These are phyloP conservation scores for Ispidina lecontei DNA, from an alignment of 2,797 vertebrate genomes.

Conservation along the genomic window DNA sequence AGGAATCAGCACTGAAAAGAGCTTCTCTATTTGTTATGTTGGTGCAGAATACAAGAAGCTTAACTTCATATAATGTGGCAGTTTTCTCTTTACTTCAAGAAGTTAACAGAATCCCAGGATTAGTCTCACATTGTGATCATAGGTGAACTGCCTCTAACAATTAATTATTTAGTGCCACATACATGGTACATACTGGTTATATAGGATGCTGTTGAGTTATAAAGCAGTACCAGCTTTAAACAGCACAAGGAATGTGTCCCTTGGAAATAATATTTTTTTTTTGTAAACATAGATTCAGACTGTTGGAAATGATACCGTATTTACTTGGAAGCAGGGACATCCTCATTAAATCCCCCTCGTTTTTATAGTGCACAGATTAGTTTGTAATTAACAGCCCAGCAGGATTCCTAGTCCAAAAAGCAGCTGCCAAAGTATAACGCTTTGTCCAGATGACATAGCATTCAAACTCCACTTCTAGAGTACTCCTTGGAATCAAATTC, in stretches of 20 bases:
- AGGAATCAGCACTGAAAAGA: not conserved
- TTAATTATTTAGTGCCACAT: not conserved
- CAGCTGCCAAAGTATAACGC: not conserved
- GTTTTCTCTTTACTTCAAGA: not conserved
- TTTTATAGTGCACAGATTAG: not conserved
- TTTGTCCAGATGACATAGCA: not conserved
- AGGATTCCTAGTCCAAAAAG: not conserved
- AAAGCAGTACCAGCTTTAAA: conserved; percentile 26
- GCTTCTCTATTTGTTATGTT: not conserved
- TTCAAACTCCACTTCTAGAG: not conserved
- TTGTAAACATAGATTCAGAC: not conserved
- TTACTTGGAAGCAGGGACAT: not conserved
- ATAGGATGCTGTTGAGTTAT: not conserved
- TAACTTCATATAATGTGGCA: not conserved
- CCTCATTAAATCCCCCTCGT: not conserved
- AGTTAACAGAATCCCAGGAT: not conserved
- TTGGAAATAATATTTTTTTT: not conserved
- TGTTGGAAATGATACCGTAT: not conserved
- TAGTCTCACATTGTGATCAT: not conserved
- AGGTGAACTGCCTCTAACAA: not conserved
- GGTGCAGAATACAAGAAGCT: not conserved
- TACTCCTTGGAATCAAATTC: not conserved
- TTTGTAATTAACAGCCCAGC: not conserved
- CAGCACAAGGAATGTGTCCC: not conserved
- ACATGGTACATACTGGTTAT: not conserved